Base-by-base conservation (phyloP, 2,797 vertebrate species). In the Eidolon dupreanum region DNA sequence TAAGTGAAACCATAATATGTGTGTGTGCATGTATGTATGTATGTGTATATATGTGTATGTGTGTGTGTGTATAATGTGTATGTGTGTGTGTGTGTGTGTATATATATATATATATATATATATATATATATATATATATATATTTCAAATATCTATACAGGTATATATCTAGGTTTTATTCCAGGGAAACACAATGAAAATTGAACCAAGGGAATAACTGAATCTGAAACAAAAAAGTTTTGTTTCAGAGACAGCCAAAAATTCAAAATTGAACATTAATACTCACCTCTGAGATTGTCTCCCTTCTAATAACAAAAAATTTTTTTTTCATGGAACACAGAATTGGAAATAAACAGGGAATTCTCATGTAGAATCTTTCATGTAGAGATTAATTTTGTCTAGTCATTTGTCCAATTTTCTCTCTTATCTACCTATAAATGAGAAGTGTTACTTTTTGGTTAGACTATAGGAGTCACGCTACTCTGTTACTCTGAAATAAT, bases 151-250 rank as follows among this genome's bases (percentile, higher is more conserved):
- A 90, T 36, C 41, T 90, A 53, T 2, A 81, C 33, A 79, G 6
- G 66, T 38, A 71, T n/a, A n/a, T 49, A 28, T 63, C 8, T 49
- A 46, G 5, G 51, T 36, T 83, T 92, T 46, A 71, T 77, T 87
- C 75, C 84, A 63, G 1, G 84, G n/a, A 88, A 85, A 83, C 0
- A 90, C 46, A 96, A 90, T 68, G 57, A 51, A 92, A 85, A 88
- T n/a, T 85, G 5, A 93, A 65, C 2, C 33, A 79, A 94, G 7
- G 36, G 8, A 89, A 90, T 94, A 81, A 83, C 2, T 91, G 5
- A 92, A 84, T 81, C 65, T 65, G 11, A 95, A 81, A 75, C 2
- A 43, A 65, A 74, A 4, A 57, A 55, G 86, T 65, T 46, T 33
- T 88, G 28, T 68, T 93, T 91, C 68, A 81, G 5, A 15, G 11